These are phyloP conservation scores for Aphrophora alni DNA, from an alignment of 2,888 invertebrate genomes.

Conservation along the genomic window DNA sequence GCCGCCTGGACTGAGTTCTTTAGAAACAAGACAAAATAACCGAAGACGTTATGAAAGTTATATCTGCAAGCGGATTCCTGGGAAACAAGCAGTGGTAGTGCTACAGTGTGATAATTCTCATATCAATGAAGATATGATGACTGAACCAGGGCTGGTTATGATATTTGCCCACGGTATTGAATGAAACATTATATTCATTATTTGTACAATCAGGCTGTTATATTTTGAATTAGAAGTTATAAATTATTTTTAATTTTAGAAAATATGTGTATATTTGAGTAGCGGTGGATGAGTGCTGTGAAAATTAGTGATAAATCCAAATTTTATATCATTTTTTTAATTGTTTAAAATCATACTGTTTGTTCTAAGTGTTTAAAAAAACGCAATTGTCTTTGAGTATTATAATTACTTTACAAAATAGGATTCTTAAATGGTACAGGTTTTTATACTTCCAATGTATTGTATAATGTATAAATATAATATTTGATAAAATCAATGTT, in stretches of 20 bases:
- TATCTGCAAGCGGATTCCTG: conserved; percentile 92
- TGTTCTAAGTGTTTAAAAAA: no score
- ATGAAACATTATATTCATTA: background rate
- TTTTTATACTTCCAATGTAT: no score
- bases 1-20: conserved; percentile 90
- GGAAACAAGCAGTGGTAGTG: conserved; percentile 94
- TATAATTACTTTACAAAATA: no score
- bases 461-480: no score
- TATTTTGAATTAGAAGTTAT: background rate
- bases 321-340: background rate
- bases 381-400: no score
- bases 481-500: no score
- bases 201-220: background rate
- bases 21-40: conserved; percentile 94
- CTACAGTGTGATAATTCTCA: conserved; percentile 94
- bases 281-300: background rate
- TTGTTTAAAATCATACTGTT: no score
- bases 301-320: conserved; percentile 1
- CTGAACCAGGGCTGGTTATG: conserved; percentile 96
- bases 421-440: no score
- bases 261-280: background rate
- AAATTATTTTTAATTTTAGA: background rate
- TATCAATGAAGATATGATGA: conserved; percentile 95
- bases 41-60: conserved; percentile 93
- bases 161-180: conserved; percentile 98